phyloP scores from a whole-genome alignment of 2,797 vertebrate species.

The Australoheros facetus region DNA sequence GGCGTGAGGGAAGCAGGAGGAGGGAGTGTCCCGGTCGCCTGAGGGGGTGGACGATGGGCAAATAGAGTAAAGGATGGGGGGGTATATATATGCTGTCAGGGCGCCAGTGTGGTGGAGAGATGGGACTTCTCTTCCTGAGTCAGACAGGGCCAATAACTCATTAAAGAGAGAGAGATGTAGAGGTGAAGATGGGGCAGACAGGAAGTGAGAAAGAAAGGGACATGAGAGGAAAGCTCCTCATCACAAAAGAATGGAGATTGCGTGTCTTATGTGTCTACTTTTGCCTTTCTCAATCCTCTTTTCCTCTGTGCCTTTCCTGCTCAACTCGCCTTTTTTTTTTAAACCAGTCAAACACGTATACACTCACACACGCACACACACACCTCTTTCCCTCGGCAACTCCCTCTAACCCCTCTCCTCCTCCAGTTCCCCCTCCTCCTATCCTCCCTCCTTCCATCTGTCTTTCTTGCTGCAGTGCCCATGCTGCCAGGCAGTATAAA shows the following conservation, averaged over 20 bases:
- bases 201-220: constrained; percentile 25
- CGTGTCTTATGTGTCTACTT: constrained; percentile 22
- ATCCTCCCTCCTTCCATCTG: constrained; percentile 73
- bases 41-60: background rate
- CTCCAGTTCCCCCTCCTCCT: constrained; percentile 20
- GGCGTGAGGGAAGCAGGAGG: constrained; percentile 29
- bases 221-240: constrained; percentile 36
- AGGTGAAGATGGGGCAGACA: constrained; percentile 54
- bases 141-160: constrained; percentile 78
- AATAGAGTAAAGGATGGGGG: constrained; percentile 6
- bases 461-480: constrained; percentile 82
- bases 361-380: constrained; percentile 1
- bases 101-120: constrained; percentile 70
- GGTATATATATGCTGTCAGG: constrained; percentile 73
- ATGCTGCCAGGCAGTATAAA: constrained; percentile 82
- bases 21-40: constrained; percentile 49
- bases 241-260: constrained; percentile 29
- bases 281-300: constrained; percentile 24
- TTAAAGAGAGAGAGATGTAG: constrained; percentile 66
- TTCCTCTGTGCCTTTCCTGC: constrained; percentile 40
- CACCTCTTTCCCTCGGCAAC: constrained; percentile 47
- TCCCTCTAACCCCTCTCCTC: constrained; percentile 41
- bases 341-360: background rate
- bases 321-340: constrained; percentile 35
- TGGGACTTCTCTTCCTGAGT: constrained; percentile 74